A percentile compares a stretch with the other conserved stretches of the same genome.
These are phyloP conservation scores for Oxyruncus cristatus DNA, from an alignment of 2,113 vertebrate genomes.

Conservation along the genomic window DNA sequence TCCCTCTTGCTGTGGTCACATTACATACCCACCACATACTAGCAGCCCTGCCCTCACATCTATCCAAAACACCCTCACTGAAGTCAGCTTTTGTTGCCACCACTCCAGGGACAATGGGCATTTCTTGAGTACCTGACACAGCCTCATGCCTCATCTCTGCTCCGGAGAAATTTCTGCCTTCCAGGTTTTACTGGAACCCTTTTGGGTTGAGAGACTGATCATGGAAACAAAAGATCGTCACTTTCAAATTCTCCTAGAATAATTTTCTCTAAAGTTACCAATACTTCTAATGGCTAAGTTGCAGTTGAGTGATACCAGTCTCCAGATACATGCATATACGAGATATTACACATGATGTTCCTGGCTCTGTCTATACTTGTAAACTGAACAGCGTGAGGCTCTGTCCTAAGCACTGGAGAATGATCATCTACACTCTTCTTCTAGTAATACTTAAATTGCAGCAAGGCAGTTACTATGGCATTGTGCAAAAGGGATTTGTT, in stretches of 20 bases:
- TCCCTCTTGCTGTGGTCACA: background rate
- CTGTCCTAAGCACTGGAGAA: background rate
- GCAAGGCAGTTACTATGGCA: conserved; percentile 1
- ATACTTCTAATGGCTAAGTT: background rate
- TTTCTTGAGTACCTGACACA: background rate
- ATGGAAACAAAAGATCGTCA: fast-evolving
- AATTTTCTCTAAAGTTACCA: background rate
- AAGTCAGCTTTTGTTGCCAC: background rate
- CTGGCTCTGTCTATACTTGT: background rate
- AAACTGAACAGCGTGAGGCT: background rate
- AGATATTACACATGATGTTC: background rate
- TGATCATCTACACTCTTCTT: background rate
- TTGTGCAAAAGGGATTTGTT: background rate
- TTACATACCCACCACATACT: background rate
- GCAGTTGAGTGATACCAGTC: background rate
- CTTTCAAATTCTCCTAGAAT: background rate
- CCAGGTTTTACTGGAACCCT: background rate
- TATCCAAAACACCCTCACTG: background rate
- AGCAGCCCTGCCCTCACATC: background rate
- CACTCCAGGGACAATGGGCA: background rate
- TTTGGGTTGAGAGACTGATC: background rate
- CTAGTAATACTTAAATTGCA: background rate
- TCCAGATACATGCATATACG: background rate
- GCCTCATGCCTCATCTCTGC: background rate
- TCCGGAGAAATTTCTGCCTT: background rate